Percentiles rank a stretch among this genome's conserved stretches.
Evolutionary conservation across 2,113 vertebrate genomes (phyloP).

Genomic region (Hypanus sabinus): DNA sequence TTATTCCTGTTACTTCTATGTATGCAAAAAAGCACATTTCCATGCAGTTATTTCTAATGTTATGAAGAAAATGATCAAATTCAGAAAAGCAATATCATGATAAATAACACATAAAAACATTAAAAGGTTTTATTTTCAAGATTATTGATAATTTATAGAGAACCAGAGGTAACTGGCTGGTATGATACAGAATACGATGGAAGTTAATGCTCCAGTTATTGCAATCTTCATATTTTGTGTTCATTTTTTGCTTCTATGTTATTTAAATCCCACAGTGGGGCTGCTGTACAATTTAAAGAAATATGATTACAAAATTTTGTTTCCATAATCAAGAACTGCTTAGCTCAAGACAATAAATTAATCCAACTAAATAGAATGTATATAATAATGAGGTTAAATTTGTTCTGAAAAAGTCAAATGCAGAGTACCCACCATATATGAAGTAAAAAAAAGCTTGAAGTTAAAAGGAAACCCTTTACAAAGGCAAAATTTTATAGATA

Average conservation of each 20-base stretch:
- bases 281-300: conserved; percentile 34
- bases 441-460: conserved; percentile 3
- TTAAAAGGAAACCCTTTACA: not conserved
- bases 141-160: conserved; percentile 36
- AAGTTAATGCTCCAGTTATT: conserved; percentile 29
- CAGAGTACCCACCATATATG: conserved; percentile 4
- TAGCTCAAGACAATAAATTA: conserved; percentile 37
- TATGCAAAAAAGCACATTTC: not conserved
- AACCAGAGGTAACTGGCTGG: conserved; percentile 31
- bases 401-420: conserved; percentile 1
- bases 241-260: conserved; percentile 14
- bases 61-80: not conserved
- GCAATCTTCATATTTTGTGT: conserved; percentile 30
- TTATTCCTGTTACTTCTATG: not conserved
- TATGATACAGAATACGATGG: conserved; percentile 35
- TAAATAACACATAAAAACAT: conserved; percentile 31
- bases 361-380: conserved; percentile 34
- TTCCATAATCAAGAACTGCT: conserved; percentile 36
- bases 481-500: not conserved
- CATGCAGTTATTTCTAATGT: not conserved
- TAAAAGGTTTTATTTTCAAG: conserved; percentile 36
- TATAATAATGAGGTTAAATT: conserved; percentile 34
- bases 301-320: conserved; percentile 28
- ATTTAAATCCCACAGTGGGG: conserved; percentile 22
- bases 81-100: not conserved